Base-by-base conservation (phyloP, 2,888 invertebrate genomes). In the Drosophila pseudotakahashii region DNA sequence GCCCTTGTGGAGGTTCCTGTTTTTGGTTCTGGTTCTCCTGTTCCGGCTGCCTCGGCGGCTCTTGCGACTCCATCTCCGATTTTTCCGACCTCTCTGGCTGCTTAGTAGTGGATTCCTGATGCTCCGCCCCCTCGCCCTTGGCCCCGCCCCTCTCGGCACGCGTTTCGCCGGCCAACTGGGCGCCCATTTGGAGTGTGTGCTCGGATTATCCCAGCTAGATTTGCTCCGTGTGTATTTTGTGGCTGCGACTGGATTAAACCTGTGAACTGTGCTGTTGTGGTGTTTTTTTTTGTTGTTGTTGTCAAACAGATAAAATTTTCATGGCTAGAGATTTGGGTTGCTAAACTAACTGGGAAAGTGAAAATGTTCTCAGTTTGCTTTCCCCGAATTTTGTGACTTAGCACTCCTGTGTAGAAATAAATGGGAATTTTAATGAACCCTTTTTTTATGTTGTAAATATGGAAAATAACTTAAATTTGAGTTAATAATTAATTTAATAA, bases 141-240 rank as follows among this genome's bases (percentile, higher is more conserved):
- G 6, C n/a, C 23, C 47, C 23, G 26, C 48, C 47, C 7, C 26
- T 47, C 2, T 45, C 37, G 13, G 26, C 39, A 13, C 23, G 61
- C 32, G 32, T 30, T 19, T 39, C 19, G 11, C 48, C 41, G 13
- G 58, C 57, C 50, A 53, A n/a, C 44, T 50, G 60, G 39, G 75
- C 69, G 5, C 73, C 78, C 83, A 83, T 83, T 34, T n/a, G 3
- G 48, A 13, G 32, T 34, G 37, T 37, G 11, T 55, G 36, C 26
- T 42, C 14, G 52, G 26, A n/a, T 11, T 16, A 51, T 52, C 26
- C n/a, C 19, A 13, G 19, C 19, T 54, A 30, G 55, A 39, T 54
- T 39, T 14, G 44, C 61, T 41, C 14, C 23, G 45, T 32, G 32
- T 48, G 9, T 41, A 14, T 19, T 39, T 13, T 32, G 37, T 26